Percentiles rank a stretch among this genome's conserved stretches.
Evolutionary conservation across 2,888 invertebrate genomes (phyloP).

Genomic region (Tipula confusa): DNA sequence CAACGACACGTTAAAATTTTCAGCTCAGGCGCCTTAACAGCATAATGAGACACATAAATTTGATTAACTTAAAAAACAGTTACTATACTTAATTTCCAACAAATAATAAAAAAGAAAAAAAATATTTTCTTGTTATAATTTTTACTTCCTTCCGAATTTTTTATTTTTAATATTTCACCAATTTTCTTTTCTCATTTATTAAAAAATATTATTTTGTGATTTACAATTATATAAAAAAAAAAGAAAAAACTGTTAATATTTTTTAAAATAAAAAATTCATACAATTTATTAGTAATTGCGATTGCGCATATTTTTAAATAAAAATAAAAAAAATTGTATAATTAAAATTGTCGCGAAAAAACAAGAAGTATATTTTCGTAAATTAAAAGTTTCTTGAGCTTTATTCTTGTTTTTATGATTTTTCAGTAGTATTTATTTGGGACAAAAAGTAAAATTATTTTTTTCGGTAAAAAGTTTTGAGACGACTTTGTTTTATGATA

Average conservation of each 20-base stretch:
- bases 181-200: conserved; percentile 26
- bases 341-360: conserved; percentile 30
- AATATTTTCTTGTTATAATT: not conserved
- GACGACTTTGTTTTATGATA: conserved; percentile 30
- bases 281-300: conserved; percentile 28
- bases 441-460: not conserved
- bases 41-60: not conserved
- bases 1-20: not conserved
- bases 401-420: conserved; percentile 7
- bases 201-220: not conserved
- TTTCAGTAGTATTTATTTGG: conserved; percentile 16
- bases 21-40: not conserved
- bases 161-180: not conserved
- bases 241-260: no score
- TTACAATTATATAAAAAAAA: not conserved
- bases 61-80: not conserved
- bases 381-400: conserved; percentile 27
- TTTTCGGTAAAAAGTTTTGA: conserved; percentile 3
- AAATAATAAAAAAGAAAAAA: not conserved
- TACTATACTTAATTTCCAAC: not conserved
- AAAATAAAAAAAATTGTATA: conserved; percentile 27
- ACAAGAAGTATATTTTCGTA: not conserved
- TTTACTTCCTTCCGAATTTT: conserved; percentile 21
- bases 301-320: conserved; percentile 28
- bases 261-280: not conserved